Evolutionary conservation across 2,888 invertebrate species (phyloP).

Genomic region (Spialia ferax): DNA sequence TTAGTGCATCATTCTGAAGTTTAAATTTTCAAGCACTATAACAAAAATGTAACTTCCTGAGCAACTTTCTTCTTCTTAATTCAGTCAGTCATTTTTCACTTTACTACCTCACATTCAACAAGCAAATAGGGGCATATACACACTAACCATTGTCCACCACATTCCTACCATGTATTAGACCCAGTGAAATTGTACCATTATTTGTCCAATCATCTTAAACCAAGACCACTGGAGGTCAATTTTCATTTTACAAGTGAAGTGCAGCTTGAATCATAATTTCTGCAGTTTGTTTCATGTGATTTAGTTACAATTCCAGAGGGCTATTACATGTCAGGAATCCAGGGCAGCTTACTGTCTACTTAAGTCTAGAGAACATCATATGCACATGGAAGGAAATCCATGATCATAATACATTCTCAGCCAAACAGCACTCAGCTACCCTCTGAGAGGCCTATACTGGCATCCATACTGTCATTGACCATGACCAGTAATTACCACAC

Average conservation of each 20-base stretch:
- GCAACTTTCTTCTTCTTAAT: no score
- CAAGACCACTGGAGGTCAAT: background rate
- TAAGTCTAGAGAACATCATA: slow-evolving; percentile 80
- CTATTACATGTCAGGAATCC: slow-evolving; percentile 66
- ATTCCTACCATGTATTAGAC: slow-evolving; percentile 69
- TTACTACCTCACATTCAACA: background rate
- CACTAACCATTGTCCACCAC: slow-evolving; percentile 67
- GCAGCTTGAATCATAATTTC: background rate
- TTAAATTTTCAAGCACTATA: no score
- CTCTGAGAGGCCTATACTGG: slow-evolving; percentile 63
- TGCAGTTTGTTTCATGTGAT: background rate
- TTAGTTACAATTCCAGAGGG: slow-evolving; percentile 69
- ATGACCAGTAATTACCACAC: slow-evolving; percentile 49
- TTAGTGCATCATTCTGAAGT: no score
- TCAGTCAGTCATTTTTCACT: no score
- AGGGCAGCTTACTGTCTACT: slow-evolving; percentile 72
- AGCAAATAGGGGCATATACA: slow-evolving; percentile 42
- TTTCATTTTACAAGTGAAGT: background rate
- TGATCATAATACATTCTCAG: slow-evolving; percentile 78
- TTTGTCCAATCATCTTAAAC: background rate
- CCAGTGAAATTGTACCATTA: slow-evolving; percentile 70
- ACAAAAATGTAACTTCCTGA: background rate
- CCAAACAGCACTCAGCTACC: slow-evolving; percentile 61
- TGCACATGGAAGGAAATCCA: slow-evolving; percentile 68
- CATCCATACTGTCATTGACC: slow-evolving; percentile 45